Conservation (phyloP, 2,113 vertebrate species). For the Hippocampus zosterae region DNA sequence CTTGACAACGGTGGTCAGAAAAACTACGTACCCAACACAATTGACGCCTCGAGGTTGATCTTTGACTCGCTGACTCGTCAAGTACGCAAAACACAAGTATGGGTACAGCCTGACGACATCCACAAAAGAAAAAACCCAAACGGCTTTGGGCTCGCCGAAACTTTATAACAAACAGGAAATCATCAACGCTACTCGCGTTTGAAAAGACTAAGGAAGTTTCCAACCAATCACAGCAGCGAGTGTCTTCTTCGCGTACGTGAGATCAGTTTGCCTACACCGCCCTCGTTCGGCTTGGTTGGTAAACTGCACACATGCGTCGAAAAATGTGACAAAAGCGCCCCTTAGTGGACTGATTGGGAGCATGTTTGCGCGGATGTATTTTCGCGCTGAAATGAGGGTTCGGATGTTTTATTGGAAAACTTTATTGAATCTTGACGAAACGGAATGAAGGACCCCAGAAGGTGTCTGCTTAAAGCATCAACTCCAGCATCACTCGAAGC, state of each 20-base stretch:
- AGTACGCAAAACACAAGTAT: too few species aligned
- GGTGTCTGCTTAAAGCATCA: neutral
- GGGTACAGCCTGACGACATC: too few species aligned
- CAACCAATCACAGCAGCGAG: slow-evolving; percentile 34
- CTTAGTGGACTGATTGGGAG: too few species aligned
- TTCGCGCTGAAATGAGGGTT: too few species aligned
- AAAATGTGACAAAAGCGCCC: too few species aligned
- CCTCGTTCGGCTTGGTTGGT: neutral
- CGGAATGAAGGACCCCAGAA: neutral
- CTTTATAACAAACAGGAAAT: fast-evolving
- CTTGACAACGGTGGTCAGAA: too few species aligned
- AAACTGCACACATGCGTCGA: neutral
- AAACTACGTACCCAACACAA: slow-evolving; percentile 21
- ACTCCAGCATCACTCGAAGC: slow-evolving; percentile 2
- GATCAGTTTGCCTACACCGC: neutral
- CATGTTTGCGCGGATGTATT: too few species aligned
- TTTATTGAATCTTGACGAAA: neutral
- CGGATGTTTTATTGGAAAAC: too few species aligned
- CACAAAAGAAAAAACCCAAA: too few species aligned
- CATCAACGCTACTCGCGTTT: neutral
- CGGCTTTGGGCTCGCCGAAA: too few species aligned
- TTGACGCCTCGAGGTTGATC: neutral
- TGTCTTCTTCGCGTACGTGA: slow-evolving; percentile 30
- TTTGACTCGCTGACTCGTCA: neutral
- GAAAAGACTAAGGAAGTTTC: slow-evolving; percentile 10